phyloP scores from a whole-genome alignment of 2,113 vertebrate genomes.

The Chiloscyllium plagiosum region DNA sequence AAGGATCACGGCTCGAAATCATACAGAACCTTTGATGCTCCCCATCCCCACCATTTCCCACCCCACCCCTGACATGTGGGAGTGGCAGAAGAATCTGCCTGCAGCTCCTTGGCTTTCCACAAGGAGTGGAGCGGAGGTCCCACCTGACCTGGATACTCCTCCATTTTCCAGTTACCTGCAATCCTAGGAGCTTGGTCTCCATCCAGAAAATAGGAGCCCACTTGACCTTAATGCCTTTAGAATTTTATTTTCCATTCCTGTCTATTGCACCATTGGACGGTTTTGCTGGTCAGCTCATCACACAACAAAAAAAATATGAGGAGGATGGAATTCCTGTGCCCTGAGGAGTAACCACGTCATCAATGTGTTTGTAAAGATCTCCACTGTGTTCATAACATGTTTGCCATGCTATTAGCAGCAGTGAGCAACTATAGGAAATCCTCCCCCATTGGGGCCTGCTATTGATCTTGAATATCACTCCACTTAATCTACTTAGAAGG shows the following conservation, averaged over 20 bases:
- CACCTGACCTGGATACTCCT: neutral
- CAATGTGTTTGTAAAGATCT: neutral
- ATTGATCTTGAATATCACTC: neutral
- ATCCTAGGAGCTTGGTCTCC: neutral
- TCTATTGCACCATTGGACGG: neutral
- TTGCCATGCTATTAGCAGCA: neutral
- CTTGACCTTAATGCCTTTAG: neutral
- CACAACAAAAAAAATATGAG: neutral
- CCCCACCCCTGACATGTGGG: neutral
- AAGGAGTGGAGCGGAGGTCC: neutral
- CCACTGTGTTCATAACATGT: neutral
- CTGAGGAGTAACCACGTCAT: neutral
- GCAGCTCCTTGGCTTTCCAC: neutral
- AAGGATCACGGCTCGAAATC: neutral
- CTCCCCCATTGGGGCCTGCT: neutral
- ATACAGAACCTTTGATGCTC: neutral
- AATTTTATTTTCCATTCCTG: neutral
- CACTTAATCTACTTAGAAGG: neutral
- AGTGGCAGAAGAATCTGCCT: neutral
- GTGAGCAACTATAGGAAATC: neutral
- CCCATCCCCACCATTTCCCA: neutral
- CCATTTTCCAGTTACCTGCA: neutral
- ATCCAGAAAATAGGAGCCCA: neutral
- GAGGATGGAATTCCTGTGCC: neutral
- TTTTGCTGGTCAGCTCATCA: neutral